Evolutionary conservation across 2,888 invertebrate species (phyloP).

Genomic region (Scaptodrosophila latifasciaeformis): DNA sequence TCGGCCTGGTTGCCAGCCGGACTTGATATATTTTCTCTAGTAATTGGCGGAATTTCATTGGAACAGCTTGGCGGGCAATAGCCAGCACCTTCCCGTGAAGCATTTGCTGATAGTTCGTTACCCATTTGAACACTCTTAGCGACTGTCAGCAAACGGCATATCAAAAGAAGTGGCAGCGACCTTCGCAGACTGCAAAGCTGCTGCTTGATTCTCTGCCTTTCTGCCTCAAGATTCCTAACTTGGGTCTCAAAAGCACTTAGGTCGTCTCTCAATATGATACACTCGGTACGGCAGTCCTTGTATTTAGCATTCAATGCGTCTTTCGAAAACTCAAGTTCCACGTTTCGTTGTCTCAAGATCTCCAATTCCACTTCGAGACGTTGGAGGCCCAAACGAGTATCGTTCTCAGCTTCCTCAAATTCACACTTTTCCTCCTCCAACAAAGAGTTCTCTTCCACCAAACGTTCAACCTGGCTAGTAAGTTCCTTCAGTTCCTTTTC

Average conservation of each 20-base stretch:
- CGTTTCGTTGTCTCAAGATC: conserved; percentile 75
- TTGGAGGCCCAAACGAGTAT: conserved; percentile 77
- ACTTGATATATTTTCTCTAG: background rate
- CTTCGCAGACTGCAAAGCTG: conserved; percentile 65
- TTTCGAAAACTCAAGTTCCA: conserved; percentile 78
- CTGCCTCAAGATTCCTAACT: conserved; percentile 68
- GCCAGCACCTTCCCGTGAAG: conserved; percentile 10
- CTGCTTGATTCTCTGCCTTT: conserved; percentile 71
- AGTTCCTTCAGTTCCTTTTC: conserved; percentile 75
- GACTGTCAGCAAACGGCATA: conserved; percentile 45
- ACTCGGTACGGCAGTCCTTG: conserved; percentile 75
- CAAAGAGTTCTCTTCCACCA: conserved; percentile 80
- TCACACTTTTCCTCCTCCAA: conserved; percentile 85
- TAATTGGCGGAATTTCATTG: conserved; percentile 5
- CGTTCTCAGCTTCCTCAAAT: conserved; percentile 85
- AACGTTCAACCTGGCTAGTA: conserved; percentile 76
- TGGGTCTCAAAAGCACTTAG: conserved; percentile 70
- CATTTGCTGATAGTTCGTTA: conserved; percentile 35
- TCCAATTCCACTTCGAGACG: conserved; percentile 81
- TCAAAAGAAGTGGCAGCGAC: conserved; percentile 59
- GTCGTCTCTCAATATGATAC: conserved; percentile 70
- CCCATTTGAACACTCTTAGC: conserved; percentile 41
- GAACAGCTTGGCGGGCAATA: background rate
- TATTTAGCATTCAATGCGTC: conserved; percentile 78
- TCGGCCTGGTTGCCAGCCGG: background rate